Evolutionary conservation across 30 jellyfish, hydroid and myxozoan species (phyloP).

Genomic region (Morbakka virulenta): DNA sequence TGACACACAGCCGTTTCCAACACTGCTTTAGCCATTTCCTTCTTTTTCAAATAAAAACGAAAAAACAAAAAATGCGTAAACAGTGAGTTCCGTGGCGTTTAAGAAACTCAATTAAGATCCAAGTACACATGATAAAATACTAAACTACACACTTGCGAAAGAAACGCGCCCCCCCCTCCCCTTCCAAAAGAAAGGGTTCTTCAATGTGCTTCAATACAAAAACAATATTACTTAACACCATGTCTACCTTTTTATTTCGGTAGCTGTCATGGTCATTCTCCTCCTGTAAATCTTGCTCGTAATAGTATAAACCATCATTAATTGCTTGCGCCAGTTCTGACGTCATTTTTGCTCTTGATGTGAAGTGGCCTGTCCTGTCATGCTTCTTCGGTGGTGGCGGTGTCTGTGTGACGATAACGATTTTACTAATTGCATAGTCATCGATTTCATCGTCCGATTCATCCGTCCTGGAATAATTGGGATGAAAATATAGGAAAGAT

Average conservation of each 20-base stretch:
- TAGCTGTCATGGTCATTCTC: conserved; percentile 92
- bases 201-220: too few species aligned
- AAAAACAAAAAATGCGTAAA: too few species aligned
- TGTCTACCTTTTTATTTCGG: conserved; percentile 64
- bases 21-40: too few species aligned
- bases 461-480: conserved; percentile 75
- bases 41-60: too few species aligned
- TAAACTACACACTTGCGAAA: background rate
- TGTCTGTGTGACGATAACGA: conserved; percentile 90
- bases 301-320: conserved; percentile 85
- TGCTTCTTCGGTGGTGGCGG: conserved; percentile 97
- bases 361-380: conserved; percentile 85
- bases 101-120: too few species aligned
- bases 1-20: too few species aligned
- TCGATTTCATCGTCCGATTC: conserved; percentile 95
- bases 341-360: conserved; percentile 84
- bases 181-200: too few species aligned
- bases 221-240: too few species aligned
- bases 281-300: conserved; percentile 84
- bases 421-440: conserved; percentile 82
- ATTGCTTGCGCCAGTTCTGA: conserved; percentile 89
- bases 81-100: too few species aligned
- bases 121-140: too few species aligned
- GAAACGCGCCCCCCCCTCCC: too few species aligned
- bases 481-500: background rate